These are phyloP conservation scores for Coptotermes formosanus DNA, from an alignment of 1,140 invertebrate species.

Conservation along the genomic window DNA sequence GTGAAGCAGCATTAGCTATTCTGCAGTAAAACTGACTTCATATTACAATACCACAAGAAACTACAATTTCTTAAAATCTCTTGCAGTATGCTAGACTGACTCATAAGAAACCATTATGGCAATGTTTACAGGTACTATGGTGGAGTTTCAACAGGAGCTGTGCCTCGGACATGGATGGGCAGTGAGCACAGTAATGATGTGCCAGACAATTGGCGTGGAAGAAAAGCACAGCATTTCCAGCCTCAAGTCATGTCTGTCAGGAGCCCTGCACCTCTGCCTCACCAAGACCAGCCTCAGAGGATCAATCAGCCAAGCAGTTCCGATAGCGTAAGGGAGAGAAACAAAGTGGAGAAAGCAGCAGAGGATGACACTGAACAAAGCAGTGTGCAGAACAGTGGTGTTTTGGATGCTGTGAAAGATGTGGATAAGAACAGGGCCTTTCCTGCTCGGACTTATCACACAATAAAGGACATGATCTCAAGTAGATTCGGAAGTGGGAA, in stretches of 20 bases:
- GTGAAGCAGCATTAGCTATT: too few species aligned
- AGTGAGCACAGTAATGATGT: background rate
- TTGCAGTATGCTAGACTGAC: too few species aligned
- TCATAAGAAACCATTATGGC: too few species aligned
- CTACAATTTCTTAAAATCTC: too few species aligned
- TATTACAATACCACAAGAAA: too few species aligned
- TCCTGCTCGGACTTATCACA: constrained; percentile 69
- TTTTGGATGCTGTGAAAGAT: background rate
- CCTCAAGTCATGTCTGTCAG: background rate
- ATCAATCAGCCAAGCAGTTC: background rate
- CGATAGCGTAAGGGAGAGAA: too few species aligned
- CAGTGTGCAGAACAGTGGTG: background rate
- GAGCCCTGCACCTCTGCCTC: background rate
- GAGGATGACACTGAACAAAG: background rate
- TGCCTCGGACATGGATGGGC: constrained; percentile 22
- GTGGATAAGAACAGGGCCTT: constrained; percentile 41
- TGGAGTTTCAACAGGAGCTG: constrained; percentile 27
- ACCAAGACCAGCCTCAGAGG: background rate
- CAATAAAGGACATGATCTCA: constrained; percentile 81
- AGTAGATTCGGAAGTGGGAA: constrained; percentile 65
- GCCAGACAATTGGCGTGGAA: too few species aligned
- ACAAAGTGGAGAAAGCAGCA: background rate
- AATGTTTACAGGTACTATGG: background rate
- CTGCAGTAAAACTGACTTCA: too few species aligned
- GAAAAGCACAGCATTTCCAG: background rate